Percentiles rank a stretch among this genome's conserved stretches.
phyloP scores from a whole-genome alignment of 2,113 vertebrate genomes.

The Aix galericulata region DNA sequence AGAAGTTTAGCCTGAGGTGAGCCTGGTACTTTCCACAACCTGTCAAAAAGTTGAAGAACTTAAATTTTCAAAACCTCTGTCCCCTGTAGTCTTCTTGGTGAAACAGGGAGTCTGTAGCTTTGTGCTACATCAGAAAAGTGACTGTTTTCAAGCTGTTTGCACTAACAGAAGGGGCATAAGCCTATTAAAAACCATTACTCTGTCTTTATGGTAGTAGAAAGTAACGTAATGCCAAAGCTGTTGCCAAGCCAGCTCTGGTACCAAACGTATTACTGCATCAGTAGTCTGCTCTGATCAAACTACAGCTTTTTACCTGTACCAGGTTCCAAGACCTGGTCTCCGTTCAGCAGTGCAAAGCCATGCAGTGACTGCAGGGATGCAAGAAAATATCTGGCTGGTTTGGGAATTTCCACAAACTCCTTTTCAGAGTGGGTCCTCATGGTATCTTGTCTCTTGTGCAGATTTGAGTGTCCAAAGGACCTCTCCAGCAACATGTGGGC shows the following conservation, averaged over 20 bases:
- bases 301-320: neutral
- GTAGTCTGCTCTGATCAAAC: neutral
- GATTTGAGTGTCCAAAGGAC: neutral
- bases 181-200: fast-evolving
- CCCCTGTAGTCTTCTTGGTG: neutral
- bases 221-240: neutral
- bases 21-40: neutral
- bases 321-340: neutral
- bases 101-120: neutral
- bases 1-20: neutral
- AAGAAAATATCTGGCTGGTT: neutral
- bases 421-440: neutral
- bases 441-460: neutral
- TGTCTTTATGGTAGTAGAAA: neutral
- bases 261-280: fast-evolving
- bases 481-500: neutral
- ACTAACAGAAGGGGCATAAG: neutral
- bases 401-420: neutral
- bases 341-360: neutral
- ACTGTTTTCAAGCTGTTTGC: neutral
- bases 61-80: neutral
- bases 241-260: neutral
- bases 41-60: neutral
- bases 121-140: neutral
- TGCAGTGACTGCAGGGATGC: neutral